These are phyloP conservation scores for Catalaphyllia jardinei DNA, from an alignment of 64 coral and sea anemone genomes.

Conservation along the genomic window DNA sequence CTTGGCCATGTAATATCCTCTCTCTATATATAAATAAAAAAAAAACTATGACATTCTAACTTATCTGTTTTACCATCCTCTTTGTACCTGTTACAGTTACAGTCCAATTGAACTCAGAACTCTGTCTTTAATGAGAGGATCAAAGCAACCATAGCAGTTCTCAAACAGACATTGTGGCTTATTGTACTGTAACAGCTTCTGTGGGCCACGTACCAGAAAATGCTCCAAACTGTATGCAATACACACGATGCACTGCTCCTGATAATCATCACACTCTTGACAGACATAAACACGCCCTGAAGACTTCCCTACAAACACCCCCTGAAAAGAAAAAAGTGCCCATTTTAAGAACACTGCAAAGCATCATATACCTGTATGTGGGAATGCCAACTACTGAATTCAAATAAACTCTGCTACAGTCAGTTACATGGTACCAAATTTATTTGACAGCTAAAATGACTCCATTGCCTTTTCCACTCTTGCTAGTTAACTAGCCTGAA, in stretches of 20 bases:
- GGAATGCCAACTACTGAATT: no score
- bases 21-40: no score
- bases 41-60: no score
- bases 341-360: background rate
- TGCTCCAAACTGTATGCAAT: constrained; percentile 87
- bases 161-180: constrained; percentile 88
- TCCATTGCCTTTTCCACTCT: no score
- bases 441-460: no score
- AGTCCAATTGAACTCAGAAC: constrained; percentile 61
- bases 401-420: no score
- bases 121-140: constrained; percentile 86
- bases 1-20: no score
- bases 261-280: constrained; percentile 90
- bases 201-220: constrained; percentile 80
- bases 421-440: no score
- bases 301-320: constrained; percentile 84
- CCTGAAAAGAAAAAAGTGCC: constrained; percentile 42
- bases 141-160: constrained; percentile 96
- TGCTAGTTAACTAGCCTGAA: no score
- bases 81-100: background rate
- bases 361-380: no score
- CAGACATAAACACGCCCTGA: constrained; percentile 85
- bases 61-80: background rate
- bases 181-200: constrained; percentile 73
- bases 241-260: constrained; percentile 86